Percentiles rank a stretch among this genome's conserved stretches.
Evolutionary conservation across 2,888 invertebrate genomes (phyloP).

Genomic region (Pherbina coryleti): DNA sequence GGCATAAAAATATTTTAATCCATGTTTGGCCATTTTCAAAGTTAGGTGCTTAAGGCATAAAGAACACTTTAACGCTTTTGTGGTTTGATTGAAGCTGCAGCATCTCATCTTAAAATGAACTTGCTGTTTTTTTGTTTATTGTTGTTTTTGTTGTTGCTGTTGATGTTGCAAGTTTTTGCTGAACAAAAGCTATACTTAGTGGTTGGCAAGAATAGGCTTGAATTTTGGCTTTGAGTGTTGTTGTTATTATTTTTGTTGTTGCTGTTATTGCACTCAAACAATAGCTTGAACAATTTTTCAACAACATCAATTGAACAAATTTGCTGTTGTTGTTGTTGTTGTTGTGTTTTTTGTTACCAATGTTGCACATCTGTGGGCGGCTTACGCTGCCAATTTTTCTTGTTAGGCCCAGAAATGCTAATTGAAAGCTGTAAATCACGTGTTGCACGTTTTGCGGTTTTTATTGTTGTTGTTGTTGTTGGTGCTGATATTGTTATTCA

Average conservation of each 20-base stretch:
- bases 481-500: neutral
- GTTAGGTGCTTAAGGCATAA: neutral
- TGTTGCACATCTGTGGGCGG: conserved; percentile 20
- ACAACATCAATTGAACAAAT: too few species aligned
- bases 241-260: too few species aligned
- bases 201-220: neutral
- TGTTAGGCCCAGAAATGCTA: conserved; percentile 41
- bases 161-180: conserved; percentile 10
- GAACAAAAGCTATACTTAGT: neutral
- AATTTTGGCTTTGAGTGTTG: too few species aligned
- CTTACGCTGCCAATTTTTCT: neutral
- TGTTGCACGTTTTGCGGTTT: conserved; percentile 31
- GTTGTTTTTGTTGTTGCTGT: neutral
- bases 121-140: neutral
- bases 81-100: neutral
- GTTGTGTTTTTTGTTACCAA: neutral
- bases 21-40: neutral
- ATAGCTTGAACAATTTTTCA: too few species aligned
- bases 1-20: too few species aligned
- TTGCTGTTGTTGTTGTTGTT: neutral
- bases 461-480: neutral
- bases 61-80: neutral
- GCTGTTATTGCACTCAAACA: neutral
- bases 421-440: conserved; percentile 41
- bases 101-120: too few species aligned